A percentile compares a stretch with the other conserved stretches of the same genome.
Conservation (phyloP, 1,140 invertebrate species). For the Heliothis subflexa region DNA sequence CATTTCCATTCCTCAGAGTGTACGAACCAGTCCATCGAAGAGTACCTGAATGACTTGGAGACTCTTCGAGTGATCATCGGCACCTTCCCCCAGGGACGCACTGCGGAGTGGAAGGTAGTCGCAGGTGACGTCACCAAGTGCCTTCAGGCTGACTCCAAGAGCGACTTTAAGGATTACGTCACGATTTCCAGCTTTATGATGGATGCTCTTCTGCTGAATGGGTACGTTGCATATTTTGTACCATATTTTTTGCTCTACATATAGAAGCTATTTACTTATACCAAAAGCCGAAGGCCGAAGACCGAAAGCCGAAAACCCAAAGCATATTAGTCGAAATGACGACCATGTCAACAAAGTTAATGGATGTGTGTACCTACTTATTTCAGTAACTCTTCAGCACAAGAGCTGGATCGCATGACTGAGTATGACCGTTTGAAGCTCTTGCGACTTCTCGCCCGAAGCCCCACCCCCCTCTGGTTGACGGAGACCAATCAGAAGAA, state of each 20-base stretch:
- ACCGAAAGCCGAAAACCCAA: too few relatives aligned
- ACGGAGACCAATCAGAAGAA: constrained; percentile 61
- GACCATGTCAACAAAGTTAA: not conserved
- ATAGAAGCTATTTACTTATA: not conserved
- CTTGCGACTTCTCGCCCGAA: constrained; percentile 62
- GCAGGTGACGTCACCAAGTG: constrained; percentile 84
- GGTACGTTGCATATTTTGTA: constrained; percentile 74
- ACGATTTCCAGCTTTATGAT: constrained; percentile 84
- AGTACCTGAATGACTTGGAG: constrained; percentile 86
- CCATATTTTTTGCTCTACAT: too few relatives aligned
- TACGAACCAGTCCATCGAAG: constrained; percentile 81
- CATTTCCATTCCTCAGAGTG: constrained; percentile 75
- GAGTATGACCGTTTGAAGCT: constrained; percentile 66
- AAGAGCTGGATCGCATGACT: constrained; percentile 71
- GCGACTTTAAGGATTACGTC: constrained; percentile 87
- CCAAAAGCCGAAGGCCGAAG: too few relatives aligned
- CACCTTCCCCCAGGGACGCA: constrained; percentile 82
- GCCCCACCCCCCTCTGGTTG: constrained; percentile 74
- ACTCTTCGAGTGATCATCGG: constrained; percentile 87
- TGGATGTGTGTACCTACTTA: not conserved
- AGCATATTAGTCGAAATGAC: too few relatives aligned
- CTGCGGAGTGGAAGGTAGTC: constrained; percentile 78
- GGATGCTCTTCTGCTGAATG: constrained; percentile 88
- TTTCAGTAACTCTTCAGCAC: constrained; percentile 71
- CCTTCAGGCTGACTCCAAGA: constrained; percentile 77